Percentiles rank a stretch among this genome's conserved stretches.
phyloP scores from a whole-genome alignment of 2,113 vertebrate species.

The Chloropsis cyanopogon region DNA sequence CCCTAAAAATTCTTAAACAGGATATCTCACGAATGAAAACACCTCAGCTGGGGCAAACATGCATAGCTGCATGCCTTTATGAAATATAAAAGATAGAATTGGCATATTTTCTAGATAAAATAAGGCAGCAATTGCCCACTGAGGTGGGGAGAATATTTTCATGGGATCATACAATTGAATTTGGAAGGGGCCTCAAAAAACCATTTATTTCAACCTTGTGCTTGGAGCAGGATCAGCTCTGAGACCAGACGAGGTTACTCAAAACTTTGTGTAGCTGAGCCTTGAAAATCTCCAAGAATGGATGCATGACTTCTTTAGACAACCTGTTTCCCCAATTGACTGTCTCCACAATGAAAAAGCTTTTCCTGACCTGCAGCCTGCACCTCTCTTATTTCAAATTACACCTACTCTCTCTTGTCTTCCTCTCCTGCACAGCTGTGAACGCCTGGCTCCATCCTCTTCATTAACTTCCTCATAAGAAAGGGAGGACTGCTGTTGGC shows the following conservation, averaged over 20 bases:
- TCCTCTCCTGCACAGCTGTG: background rate
- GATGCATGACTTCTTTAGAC: background rate
- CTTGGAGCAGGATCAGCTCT: background rate
- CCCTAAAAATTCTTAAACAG: background rate
- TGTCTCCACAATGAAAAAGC: background rate
- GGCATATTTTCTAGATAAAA: background rate
- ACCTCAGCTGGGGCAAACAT: background rate
- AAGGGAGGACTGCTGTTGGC: background rate
- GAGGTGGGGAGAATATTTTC: background rate
- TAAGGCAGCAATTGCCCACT: background rate
- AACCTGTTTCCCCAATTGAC: background rate
- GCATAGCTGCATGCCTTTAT: background rate
- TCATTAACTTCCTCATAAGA: background rate
- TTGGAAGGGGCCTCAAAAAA: background rate
- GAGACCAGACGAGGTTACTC: background rate
- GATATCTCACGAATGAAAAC: background rate
- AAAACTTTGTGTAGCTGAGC: background rate
- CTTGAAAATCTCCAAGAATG: background rate
- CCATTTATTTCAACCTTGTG: background rate
- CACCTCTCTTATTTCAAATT: background rate
- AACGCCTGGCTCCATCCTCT: background rate
- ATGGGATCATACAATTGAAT: background rate
- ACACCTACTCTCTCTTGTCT: background rate
- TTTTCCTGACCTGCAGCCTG: background rate
- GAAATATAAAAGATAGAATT: background rate